Percentiles rank a stretch among this genome's conserved stretches.
Evolutionary conservation across 2,113 vertebrate species (phyloP).

Genomic region (Ageneiosus marmoratus): DNA sequence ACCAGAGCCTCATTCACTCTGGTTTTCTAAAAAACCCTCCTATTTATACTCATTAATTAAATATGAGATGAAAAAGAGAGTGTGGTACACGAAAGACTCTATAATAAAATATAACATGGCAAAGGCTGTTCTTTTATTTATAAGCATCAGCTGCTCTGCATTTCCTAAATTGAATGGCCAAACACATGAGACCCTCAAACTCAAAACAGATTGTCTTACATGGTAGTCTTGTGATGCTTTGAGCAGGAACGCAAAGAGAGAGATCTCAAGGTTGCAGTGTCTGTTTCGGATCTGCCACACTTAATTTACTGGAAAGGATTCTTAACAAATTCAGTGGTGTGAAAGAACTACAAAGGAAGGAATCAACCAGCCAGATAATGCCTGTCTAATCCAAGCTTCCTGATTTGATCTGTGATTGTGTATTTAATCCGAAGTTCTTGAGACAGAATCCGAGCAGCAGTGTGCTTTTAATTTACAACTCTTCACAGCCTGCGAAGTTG

Average conservation of each 20-base stretch:
- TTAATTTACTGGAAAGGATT: conserved; percentile 52
- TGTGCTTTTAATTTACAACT: conserved; percentile 24
- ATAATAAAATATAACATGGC: conserved; percentile 64
- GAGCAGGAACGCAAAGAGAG: conserved; percentile 58
- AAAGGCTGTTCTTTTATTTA: conserved; percentile 71
- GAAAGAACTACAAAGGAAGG: conserved; percentile 41
- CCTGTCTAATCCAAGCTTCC: conserved; percentile 46
- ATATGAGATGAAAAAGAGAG: conserved; percentile 34
- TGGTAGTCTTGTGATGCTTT: conserved; percentile 61
- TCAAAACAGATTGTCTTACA: conserved; percentile 70
- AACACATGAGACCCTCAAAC: conserved; percentile 65
- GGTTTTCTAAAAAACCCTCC: background rate
- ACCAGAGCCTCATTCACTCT: background rate
- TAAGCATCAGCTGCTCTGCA: conserved; percentile 68
- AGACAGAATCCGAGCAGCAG: conserved; percentile 19
- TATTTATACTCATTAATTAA: conserved; percentile 56
- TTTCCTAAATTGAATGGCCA: conserved; percentile 61
- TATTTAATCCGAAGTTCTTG: conserved; percentile 10
- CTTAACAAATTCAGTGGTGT: conserved; percentile 55
- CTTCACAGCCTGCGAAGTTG: background rate
- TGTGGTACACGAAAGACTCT: conserved; percentile 46
- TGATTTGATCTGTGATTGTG: conserved; percentile 27
- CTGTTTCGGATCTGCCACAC: conserved; percentile 56
- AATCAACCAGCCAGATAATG: conserved; percentile 42
- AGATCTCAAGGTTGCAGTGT: conserved; percentile 60